Percentiles rank a stretch among this genome's conserved stretches.
Evolutionary conservation across 23 tunicate species (phyloP).

Genomic region (Ascidia mentula): DNA sequence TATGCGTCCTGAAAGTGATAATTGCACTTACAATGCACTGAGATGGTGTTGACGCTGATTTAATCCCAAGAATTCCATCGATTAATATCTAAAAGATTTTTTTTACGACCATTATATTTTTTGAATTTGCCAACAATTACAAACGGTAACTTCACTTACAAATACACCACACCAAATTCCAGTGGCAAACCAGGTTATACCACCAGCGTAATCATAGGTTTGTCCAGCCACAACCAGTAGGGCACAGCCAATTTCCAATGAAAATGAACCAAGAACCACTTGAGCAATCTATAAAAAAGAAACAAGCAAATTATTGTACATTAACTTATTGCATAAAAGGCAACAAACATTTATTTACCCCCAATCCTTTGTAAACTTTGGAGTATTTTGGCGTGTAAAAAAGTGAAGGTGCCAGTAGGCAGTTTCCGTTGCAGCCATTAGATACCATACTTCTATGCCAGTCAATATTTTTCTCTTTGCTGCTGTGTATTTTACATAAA

Average conservation of each 20-base stretch:
- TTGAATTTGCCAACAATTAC: background rate
- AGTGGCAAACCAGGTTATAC: background rate
- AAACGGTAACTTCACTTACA: background rate
- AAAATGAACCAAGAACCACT: background rate
- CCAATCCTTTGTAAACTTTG: no score
- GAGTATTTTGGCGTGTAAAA: no score
- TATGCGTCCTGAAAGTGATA: no score
- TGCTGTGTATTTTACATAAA: no score
- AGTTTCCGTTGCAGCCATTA: no score
- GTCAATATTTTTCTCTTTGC: no score
- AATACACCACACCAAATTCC: conserved; percentile 8
- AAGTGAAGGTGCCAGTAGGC: no score
- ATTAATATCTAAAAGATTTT: background rate
- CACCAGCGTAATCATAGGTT: background rate
- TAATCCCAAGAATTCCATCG: background rate
- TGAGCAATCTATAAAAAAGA: background rate
- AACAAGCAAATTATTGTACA: no score
- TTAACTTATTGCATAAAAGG: background rate
- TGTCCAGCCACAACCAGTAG: background rate
- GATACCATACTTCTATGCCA: no score
- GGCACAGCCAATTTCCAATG: background rate
- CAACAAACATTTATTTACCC: background rate
- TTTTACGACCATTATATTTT: background rate
- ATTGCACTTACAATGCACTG: background rate
- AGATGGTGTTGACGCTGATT: background rate